Evolutionary conservation across 2,797 vertebrate species (phyloP).

Genomic region (Pelochelys cantorii): DNA sequence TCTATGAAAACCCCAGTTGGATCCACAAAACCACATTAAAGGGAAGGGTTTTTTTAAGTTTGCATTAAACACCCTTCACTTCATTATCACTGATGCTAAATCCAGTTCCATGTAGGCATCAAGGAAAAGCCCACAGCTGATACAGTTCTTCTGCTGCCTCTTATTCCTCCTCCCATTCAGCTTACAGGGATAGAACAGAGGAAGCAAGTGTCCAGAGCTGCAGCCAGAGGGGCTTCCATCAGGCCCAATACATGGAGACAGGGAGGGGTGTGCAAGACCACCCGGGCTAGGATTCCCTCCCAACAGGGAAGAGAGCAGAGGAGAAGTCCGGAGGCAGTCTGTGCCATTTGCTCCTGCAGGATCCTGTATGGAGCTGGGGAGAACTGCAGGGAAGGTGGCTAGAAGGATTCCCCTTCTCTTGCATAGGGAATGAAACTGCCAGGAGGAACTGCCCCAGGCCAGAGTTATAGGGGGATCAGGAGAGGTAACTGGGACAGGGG

Average conservation of each 20-base stretch:
- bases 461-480: not conserved
- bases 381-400: not conserved
- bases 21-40: not conserved
- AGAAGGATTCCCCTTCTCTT: not conserved
- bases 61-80: not conserved
- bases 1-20: not conserved
- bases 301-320: not conserved
- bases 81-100: not conserved
- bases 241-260: not conserved
- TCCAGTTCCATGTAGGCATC: not conserved
- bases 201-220: not conserved
- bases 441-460: not conserved
- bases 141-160: not conserved
- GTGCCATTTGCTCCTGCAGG: not conserved
- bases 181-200: not conserved
- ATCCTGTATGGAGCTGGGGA: not conserved
- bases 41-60: not conserved
- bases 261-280: not conserved
- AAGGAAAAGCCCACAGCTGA: not conserved
- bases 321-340: not conserved
- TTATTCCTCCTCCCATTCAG: not conserved
- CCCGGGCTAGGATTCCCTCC: not conserved
- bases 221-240: not conserved
- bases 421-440: not conserved
- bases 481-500: not conserved